A percentile compares a stretch with the other conserved stretches of the same genome.
Conservation (phyloP, 1,140 invertebrate species). For the Drosophila suzukii region DNA sequence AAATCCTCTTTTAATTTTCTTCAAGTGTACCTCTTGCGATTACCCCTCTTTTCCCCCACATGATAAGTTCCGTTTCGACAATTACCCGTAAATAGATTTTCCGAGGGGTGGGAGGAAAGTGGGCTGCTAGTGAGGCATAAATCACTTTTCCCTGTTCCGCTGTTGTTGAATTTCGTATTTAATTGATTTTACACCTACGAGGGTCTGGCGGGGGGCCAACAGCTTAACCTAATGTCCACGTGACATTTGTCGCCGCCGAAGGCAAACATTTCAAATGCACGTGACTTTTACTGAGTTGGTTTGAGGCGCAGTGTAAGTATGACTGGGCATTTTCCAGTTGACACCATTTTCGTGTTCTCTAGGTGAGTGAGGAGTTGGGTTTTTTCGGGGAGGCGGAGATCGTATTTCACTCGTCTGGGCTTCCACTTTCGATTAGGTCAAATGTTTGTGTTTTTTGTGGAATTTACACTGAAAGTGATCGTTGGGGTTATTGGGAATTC, state of each 20-base stretch:
- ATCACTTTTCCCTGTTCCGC: slow-evolving; percentile 34
- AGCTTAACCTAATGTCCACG: slow-evolving; percentile 51
- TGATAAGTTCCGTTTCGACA: slow-evolving; percentile 48
- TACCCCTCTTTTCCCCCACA: neutral
- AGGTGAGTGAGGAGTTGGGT: neutral
- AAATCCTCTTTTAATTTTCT: neutral
- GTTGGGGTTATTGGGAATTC: slow-evolving; percentile 1
- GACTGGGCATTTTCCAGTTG: slow-evolving; percentile 17
- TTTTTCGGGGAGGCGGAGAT: neutral
- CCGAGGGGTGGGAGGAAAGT: slow-evolving; percentile 5
- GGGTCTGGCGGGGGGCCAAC: neutral
- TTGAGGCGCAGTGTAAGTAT: slow-evolving; percentile 7
- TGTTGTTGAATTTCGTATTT: slow-evolving; percentile 51
- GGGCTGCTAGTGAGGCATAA: slow-evolving; percentile 36
- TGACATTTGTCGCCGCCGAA: slow-evolving; percentile 56
- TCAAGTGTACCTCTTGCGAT: slow-evolving; percentile 4
- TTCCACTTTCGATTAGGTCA: slow-evolving; percentile 23
- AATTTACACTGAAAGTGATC: slow-evolving; percentile 2
- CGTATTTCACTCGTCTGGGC: neutral
- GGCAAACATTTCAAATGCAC: slow-evolving; percentile 34
- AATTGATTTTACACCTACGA: slow-evolving; percentile 70
- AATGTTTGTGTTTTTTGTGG: neutral
- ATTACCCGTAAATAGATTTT: slow-evolving; percentile 66
- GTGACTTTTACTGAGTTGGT: slow-evolving; percentile 9
- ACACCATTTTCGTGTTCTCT: slow-evolving; percentile 8